Base-by-base conservation (phyloP, 2,888 invertebrate genomes). In the Argyresthia albistria region DNA sequence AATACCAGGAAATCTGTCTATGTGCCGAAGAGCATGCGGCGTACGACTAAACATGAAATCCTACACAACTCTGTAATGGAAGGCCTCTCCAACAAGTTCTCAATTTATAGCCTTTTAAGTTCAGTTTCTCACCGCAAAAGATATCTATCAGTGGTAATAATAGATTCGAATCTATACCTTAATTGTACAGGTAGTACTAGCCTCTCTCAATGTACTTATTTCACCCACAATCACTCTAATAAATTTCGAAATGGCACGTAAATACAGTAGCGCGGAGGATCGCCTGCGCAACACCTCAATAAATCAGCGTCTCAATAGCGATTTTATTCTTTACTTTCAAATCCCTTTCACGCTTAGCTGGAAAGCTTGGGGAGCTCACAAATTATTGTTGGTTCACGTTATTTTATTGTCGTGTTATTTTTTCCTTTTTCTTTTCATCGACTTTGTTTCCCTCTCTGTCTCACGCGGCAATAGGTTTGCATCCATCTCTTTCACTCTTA, bases 381-480 rank as follows among this genome's bases (percentile, higher is more conserved):
- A 86, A 82, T 84, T 81, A 80, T 80, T 79, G 76, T 78, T 74
- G 70, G 74, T 72, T 73, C 73, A 71, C 67, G 74, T 80, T 80
- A 72, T 81, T 80, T 82, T 82, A 76, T 79, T 73, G 70, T 70
- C 69, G 64, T 66, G 60, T 64, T 61, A 62, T 69, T 73, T 73
- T 72, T 72, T 70, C 61, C 60, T 65, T 64, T 64, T 62, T 60
- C 56, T 59, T 61, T 61, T 64, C 60, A 62, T 57, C 59, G 60
- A 56, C 60, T 52, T 48, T 39, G 50, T 59, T 53, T 51, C 52
- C 45, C 51, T 67, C 61, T 60, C 60, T 57, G 55, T 65, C 59
- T 53, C 47, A 52, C 54, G 39, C 37, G 56, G 43, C 55, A 45
- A 53, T 45, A 58, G 50, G 59, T 25, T 61, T 54, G 55, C 50